A percentile compares a stretch with the other conserved stretches of the same genome.
phyloP scores from a whole-genome alignment of 2,888 invertebrate genomes.

The Tortricodes alternella region DNA sequence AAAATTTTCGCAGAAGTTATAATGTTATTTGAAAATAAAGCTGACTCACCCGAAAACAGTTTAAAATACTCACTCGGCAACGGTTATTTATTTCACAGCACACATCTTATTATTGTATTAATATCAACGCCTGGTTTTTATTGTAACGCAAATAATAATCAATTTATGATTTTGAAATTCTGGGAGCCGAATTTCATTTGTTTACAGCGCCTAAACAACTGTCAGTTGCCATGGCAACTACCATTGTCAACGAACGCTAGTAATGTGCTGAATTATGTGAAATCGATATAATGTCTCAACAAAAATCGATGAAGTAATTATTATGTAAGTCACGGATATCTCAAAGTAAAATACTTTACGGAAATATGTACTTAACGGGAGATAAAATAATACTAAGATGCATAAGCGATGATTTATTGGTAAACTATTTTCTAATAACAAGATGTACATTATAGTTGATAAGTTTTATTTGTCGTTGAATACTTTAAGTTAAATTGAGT shows the following conservation, averaged over 20 bases:
- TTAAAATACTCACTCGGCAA: slow-evolving; percentile 49
- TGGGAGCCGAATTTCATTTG: slow-evolving; percentile 71
- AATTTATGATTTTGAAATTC: slow-evolving; percentile 54
- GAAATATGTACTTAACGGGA: too few relatives aligned
- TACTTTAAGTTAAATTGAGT: slow-evolving; percentile 15
- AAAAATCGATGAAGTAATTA: slow-evolving; percentile 21
- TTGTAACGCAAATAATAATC: slow-evolving; percentile 45
- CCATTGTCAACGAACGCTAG: slow-evolving; percentile 65
- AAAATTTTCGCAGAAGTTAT: slow-evolving; percentile 29
- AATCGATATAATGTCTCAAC: slow-evolving; percentile 52
- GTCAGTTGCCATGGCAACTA: slow-evolving; percentile 63
- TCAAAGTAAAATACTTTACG: too few relatives aligned
- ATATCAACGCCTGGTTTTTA: slow-evolving; percentile 38
- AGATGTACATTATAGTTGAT: slow-evolving; percentile 10
- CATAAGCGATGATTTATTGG: slow-evolving; percentile 12
- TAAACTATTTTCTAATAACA: slow-evolving; percentile 17
- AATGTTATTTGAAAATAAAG: slow-evolving; percentile 20
- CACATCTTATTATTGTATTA: slow-evolving; percentile 49
- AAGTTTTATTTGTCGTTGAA: slow-evolving; percentile 29
- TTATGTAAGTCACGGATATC: too few relatives aligned
- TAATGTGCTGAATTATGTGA: slow-evolving; percentile 49
- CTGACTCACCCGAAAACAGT: slow-evolving; percentile 3
- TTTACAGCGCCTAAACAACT: slow-evolving; percentile 72
- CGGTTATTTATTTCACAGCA: slow-evolving; percentile 43
- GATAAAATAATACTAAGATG: too few relatives aligned